Evolutionary conservation across 92 coral and sea anemone genomes (phyloP), one percentile per base, ranked within the genome.

Genomic region (Bergia puertoricense): DNA sequence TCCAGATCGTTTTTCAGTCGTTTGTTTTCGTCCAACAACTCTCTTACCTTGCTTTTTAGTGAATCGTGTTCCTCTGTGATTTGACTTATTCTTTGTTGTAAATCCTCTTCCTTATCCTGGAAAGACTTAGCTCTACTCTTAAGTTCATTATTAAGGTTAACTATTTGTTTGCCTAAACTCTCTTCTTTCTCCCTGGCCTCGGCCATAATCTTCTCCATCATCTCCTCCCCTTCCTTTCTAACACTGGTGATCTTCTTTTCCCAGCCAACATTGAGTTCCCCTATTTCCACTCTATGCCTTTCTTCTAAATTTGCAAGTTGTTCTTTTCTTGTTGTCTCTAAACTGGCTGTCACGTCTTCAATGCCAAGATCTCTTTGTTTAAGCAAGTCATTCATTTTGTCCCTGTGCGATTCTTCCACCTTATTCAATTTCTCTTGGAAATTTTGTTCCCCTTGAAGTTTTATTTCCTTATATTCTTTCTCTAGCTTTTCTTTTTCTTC

Each of bases 121-220:
- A 87, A 94, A 9, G 76, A 75, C 65, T 92, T 92, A 66, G 92
- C 95, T 81, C 85, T 86, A 71, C 81, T 95, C 73, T 90, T 91
- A 20, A 94, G 86, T 75, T 92, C 96, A 56, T 81, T 93, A 78
- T 92, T 94, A 72, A 97, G 92, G 87, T 93, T 91, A 22, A 79
- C 86, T 50, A 92, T 91, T 90, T 96, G 96, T 42, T 91, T 80
- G 46, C 82, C 74, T 45, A 97, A 85, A 51, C 59, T 86, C 46
- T 97, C 99, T 80, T 97, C 99, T 82, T 96, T 97, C 59, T 97
- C 99, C 37, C 94, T 90, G 5, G 96, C 94, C 77, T 97, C 99
- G 51, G 86, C 80, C 23, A 94, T 88, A 38, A 97, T 51, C 43
- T 92, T 92, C 81, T 97, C 99, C 95, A 93, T 87, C 82, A 88